phyloP scores from a whole-genome alignment of 2,888 invertebrate genomes.

The Aelia acuminata region DNA sequence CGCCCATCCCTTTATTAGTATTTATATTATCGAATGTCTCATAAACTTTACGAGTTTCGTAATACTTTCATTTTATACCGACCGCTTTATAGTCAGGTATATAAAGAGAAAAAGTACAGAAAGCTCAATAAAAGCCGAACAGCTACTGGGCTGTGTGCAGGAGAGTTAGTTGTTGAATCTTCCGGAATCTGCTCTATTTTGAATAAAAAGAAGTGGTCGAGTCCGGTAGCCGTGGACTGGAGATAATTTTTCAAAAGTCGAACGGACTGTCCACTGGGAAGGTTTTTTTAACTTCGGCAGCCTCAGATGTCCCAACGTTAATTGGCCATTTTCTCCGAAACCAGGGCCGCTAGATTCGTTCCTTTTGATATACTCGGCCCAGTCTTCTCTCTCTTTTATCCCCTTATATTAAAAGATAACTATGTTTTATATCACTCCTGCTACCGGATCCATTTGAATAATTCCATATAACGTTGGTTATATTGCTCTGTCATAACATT shows the following conservation, averaged over 20 bases:
- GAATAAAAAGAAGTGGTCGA: background rate
- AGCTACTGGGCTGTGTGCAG: background rate
- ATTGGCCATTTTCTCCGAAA: conserved; percentile 50
- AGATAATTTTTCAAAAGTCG: conserved; percentile 39
- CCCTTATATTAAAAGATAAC: background rate
- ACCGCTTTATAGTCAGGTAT: background rate
- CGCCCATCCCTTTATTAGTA: background rate
- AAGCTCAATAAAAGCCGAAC: background rate
- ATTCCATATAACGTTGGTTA: background rate
- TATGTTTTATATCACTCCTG: background rate
- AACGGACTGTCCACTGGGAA: background rate
- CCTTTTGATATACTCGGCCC: background rate
- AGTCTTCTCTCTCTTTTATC: conserved; percentile 4
- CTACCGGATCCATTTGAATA: background rate
- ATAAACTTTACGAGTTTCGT: conserved; percentile 29
- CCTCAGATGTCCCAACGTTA: conserved; percentile 12
- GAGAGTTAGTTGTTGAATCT: background rate
- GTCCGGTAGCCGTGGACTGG: conserved; percentile 2
- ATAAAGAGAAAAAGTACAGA: background rate
- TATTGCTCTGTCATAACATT: background rate
- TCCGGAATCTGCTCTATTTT: background rate
- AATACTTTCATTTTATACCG: conserved; percentile 21
- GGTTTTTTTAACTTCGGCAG: conserved; percentile 35
- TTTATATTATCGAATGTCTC: background rate
- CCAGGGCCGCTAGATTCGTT: conserved; percentile 49